Evolutionary conservation across 2,797 vertebrate species (phyloP), one percentile per base, ranked within the genome.

Genomic region (Micromesistius poutassou): DNA sequence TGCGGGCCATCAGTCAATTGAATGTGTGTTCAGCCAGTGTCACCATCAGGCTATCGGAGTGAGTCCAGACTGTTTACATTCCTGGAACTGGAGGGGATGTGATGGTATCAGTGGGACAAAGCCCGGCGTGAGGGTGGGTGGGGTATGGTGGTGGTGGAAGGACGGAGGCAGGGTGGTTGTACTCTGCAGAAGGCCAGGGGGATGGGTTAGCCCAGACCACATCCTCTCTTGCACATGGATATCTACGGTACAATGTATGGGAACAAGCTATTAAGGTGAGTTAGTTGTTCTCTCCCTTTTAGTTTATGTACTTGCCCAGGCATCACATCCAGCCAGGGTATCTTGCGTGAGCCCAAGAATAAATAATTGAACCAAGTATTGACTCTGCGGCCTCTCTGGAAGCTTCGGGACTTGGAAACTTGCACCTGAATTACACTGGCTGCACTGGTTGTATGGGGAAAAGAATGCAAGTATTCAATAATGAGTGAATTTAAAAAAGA

Each of bases 51-150:
- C 76, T 74, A 72, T 76, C 19, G 28, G 73, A 77, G 33, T 22
- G 30, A 81, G 68, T 30, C 46, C 4, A 9, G 50, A 35, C 16
- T 87, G 88, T 90, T 91, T 90, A 87, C 88, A 90, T 93, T 93
- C 88, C 80, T 84, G 55, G 76, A 80, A 78, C 74, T 86, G 76
- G 38, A 73, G 50, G 73, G 38, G 50, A 80, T 83, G 75, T 79
- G 88, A 90, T 89, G 80, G 82, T 83, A 90, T 91, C 88, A 77
- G 72, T 28, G 25, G 73, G 38, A 40, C 55, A 8, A 42, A 74
- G 31, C 35, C 12, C 31, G 62, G 42, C 22, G 25, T 35, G 71
- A 22, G 25, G 40, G 14, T 31, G 22, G 28, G 30, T 36, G 28
- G 25, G 14, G 30, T 28, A 28, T 70, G 46, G 46, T 13, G 50